Base-by-base conservation (phyloP, 1,140 invertebrate genomes). In the Linepithema humile region DNA sequence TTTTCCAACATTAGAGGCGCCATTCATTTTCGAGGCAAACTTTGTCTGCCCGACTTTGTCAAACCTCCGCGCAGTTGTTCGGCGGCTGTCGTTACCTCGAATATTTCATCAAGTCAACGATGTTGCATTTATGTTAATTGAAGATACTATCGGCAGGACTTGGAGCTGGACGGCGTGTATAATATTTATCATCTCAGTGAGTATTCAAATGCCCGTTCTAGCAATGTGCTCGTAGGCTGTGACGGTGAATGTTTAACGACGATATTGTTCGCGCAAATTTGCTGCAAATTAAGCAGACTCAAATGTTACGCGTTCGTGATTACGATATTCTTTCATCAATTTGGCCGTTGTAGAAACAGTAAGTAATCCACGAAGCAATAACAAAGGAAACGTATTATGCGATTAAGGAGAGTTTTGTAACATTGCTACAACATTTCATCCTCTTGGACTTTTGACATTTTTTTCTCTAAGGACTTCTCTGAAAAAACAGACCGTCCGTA, bases 31-130 rank as follows among this genome's bases (percentile, higher is more conserved):
- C 12, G 72, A 53, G 55, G n/a, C 23, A 50, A 77, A 73, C 50
- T 85, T 73, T 43, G 40, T 45, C 29, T 43, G 20, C 20, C 32
- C 48, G 38, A 59, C 59, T n/a, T n/a, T n/a, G n/a, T n/a, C n/a
- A n/a, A 57, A 73, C 59, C 65, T 57, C 10, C n/a, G 17, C 82
- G 38, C 40, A n/a, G 20, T 62, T 26, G 40, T 60, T 40, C 38
- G 32, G 29, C 55, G 69, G 29, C 38, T 73, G 50, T 20, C 35
- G 29, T 0, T 12, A 29, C 50, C 50, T 84, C 87, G 87, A 82
- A 88, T 88, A 87, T 88, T 85, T 85, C 87, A 85, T 72, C 55
- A 75, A 85, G 75, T 88, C 86, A 87, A 85, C 74, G 74, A 87
- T 70, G 73, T 69, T 82, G 62, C 83, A 75, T 87, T 88, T 88